A percentile compares a stretch with the other conserved stretches of the same genome.
Conservation (phyloP, 2,888 invertebrate species). For the Parapristionchus giblindavisi region DNA sequence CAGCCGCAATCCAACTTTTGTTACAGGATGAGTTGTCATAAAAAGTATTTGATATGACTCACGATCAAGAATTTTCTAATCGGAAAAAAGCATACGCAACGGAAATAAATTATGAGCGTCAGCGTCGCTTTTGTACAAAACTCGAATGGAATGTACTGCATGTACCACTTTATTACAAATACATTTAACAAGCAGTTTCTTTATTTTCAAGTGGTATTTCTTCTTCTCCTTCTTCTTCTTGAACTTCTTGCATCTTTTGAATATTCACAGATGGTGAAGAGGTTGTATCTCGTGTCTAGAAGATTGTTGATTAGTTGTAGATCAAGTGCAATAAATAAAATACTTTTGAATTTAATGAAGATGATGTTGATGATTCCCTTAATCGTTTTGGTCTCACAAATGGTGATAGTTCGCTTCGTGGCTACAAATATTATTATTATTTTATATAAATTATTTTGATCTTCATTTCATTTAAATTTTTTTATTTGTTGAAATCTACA, state of each 20-base stretch:
- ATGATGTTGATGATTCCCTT: slow-evolving; percentile 5
- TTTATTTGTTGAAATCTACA: background rate
- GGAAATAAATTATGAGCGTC: too few species aligned
- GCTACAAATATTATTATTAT: background rate
- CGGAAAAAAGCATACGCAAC: too few species aligned
- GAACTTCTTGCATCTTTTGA: slow-evolving; percentile 9
- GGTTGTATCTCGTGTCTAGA: slow-evolving; percentile 11
- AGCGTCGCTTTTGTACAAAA: too few species aligned
- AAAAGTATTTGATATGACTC: too few species aligned
- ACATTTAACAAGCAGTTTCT: slow-evolving; percentile 3
- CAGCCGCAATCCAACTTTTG: too few species aligned
- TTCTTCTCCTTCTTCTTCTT: slow-evolving; percentile 17
- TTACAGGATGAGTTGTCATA: too few species aligned
- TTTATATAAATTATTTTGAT: background rate
- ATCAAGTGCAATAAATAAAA: background rate
- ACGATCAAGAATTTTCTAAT: too few species aligned
- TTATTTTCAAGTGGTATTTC: slow-evolving; percentile 23
- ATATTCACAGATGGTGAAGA: slow-evolving; percentile 4
- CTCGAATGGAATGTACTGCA: too few species aligned
- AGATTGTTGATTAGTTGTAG: background rate
- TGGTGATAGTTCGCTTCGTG: slow-evolving; percentile 21
- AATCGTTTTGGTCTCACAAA: slow-evolving; percentile 26
- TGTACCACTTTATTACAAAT: too few species aligned
- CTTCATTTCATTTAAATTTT: background rate
- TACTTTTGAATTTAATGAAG: background rate